A percentile compares a stretch with the other conserved stretches of the same genome.
These are phyloP conservation scores for Dasyornis broadbenti DNA, from an alignment of 2,113 vertebrate genomes.

Conservation along the genomic window DNA sequence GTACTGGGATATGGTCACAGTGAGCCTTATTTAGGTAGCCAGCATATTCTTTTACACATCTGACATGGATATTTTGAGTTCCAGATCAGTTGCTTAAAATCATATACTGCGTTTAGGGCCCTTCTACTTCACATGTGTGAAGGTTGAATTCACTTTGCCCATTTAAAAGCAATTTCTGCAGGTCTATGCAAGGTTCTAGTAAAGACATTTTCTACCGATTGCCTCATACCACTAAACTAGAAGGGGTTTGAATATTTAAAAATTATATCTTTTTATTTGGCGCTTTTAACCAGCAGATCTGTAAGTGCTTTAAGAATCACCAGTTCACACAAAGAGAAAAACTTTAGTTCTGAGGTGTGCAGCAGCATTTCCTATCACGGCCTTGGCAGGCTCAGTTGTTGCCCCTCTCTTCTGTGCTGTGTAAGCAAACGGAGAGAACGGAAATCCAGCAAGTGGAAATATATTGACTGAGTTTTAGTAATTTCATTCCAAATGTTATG, in stretches of 20 bases:
- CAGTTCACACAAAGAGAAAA: background rate
- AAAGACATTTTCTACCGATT: background rate
- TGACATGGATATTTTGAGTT: background rate
- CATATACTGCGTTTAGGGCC: background rate
- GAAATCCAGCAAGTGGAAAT: background rate
- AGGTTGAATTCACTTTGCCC: background rate
- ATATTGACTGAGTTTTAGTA: background rate
- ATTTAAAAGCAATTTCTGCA: background rate
- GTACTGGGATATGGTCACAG: background rate
- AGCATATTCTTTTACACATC: background rate
- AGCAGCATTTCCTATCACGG: background rate
- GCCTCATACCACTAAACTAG: background rate
- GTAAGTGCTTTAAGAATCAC: background rate
- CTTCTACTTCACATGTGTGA: background rate
- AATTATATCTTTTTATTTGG: background rate
- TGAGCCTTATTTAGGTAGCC: background rate
- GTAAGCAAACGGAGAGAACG: background rate
- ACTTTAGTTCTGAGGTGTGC: background rate
- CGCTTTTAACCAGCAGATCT: background rate
- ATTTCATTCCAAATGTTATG: background rate
- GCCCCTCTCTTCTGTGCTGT: background rate
- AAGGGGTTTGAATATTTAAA: background rate
- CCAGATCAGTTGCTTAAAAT: background rate
- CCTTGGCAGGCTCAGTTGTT: background rate
- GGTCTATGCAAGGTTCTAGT: background rate